Conservation (phyloP, 1,140 invertebrate species). For the Acromyrmex heyeri region DNA sequence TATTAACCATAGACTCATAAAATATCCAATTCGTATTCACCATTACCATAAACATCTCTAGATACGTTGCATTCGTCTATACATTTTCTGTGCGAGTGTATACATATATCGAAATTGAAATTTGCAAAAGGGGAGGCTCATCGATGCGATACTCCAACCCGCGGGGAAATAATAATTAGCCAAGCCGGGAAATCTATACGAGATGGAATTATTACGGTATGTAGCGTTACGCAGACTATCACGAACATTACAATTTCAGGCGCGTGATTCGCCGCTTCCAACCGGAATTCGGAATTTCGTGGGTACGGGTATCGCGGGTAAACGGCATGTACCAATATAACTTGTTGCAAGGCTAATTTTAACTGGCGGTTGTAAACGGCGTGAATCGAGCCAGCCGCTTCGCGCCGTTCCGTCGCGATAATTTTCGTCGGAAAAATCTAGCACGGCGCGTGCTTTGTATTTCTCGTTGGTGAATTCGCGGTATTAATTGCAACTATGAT, state of each 20-base stretch:
- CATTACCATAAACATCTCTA: background rate
- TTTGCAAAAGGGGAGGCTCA: slow-evolving; percentile 29
- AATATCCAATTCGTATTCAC: slow-evolving; percentile 3
- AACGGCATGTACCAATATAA: slow-evolving; percentile 62
- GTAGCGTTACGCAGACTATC: slow-evolving; percentile 41
- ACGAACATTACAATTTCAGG: slow-evolving; percentile 55
- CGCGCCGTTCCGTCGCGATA: slow-evolving; percentile 35
- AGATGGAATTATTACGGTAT: slow-evolving; percentile 44
- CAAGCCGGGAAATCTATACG: slow-evolving; percentile 37
- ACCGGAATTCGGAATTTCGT: slow-evolving; percentile 51
- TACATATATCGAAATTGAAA: slow-evolving; percentile 29
- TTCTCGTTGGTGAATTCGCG: slow-evolving; percentile 53
- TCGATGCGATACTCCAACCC: background rate
- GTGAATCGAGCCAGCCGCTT: slow-evolving; percentile 50
- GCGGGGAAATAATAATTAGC: slow-evolving; percentile 56
- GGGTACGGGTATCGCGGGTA: slow-evolving; percentile 29
- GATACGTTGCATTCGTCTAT: background rate
- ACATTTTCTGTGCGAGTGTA: background rate
- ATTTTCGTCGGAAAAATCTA: slow-evolving; percentile 56
- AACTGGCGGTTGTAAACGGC: slow-evolving; percentile 55
- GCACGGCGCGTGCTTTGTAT: slow-evolving; percentile 43
- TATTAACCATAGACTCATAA: background rate
- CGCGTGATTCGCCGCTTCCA: slow-evolving; percentile 54
- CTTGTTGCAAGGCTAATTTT: slow-evolving; percentile 61
- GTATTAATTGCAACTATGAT: slow-evolving; percentile 61